Percentiles rank a stretch among this genome's conserved stretches.
phyloP scores from a whole-genome alignment of 1,140 invertebrate genomes.

The Bemisia tabaci region DNA sequence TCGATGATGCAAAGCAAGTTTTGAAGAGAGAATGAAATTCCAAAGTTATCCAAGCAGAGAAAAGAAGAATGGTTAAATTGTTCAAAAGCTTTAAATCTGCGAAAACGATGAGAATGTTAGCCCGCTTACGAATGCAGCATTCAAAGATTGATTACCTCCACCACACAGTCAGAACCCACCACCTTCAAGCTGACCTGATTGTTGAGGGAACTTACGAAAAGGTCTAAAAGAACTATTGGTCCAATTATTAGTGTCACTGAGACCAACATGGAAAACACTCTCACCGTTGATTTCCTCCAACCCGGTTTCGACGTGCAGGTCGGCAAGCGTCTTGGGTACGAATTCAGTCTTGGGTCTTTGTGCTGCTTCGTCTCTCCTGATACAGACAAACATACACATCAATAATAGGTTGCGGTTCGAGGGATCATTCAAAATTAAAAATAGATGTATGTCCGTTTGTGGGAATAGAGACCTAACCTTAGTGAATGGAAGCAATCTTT shows the following conservation, averaged over 20 bases:
- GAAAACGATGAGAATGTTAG: too few species aligned
- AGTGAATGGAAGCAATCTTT: too few species aligned
- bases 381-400: constrained; percentile 16
- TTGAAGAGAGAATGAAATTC: too few species aligned
- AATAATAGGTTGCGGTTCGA: background rate
- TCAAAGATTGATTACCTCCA: background rate
- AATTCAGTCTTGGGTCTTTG: constrained; percentile 80
- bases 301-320: constrained; percentile 65
- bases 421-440: constrained; percentile 5
- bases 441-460: too few species aligned
- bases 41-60: too few species aligned
- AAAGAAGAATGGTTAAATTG: too few species aligned
- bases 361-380: constrained; percentile 77
- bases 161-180: background rate
- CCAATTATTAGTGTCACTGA: background rate
- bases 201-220: background rate
- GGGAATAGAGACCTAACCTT: too few species aligned
- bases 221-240: background rate
- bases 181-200: background rate
- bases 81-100: too few species aligned
- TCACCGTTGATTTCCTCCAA: constrained; percentile 39
- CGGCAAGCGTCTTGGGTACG: constrained; percentile 79
- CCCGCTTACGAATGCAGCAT: too few species aligned
- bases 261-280: constrained; percentile 21
- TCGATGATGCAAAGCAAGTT: too few species aligned